Percentiles rank a stretch among this genome's conserved stretches.
phyloP scores from a whole-genome alignment of 64 coral and sea anemone species.

The Montipora capricornis region DNA sequence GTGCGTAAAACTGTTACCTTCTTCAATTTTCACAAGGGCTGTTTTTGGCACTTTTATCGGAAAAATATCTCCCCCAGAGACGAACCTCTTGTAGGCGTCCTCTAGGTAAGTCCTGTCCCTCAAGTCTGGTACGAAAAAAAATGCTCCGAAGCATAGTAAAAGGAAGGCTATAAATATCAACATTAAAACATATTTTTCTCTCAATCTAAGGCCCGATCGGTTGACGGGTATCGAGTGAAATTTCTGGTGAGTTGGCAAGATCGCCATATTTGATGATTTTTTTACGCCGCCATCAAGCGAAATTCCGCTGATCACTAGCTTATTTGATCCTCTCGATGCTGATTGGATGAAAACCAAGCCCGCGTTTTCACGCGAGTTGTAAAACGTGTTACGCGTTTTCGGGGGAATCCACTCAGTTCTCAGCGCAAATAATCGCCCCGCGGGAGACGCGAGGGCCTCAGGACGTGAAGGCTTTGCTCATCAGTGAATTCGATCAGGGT shows the following conservation, averaged over 20 bases:
- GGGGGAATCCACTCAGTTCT: no score
- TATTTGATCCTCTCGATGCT: not conserved
- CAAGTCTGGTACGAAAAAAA: conserved; percentile 98
- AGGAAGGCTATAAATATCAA: conserved; percentile 97
- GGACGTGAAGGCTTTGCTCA: no score
- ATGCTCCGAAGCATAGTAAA: conserved; percentile 95
- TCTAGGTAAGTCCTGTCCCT: conserved; percentile 79
- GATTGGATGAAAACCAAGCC: no score
- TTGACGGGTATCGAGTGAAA: conserved; percentile 79
- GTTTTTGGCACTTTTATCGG: conserved; percentile 85
- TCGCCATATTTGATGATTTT: conserved; percentile 55
- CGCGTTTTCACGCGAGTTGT: no score
- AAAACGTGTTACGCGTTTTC: no score
- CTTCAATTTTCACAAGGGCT: conserved; percentile 53
- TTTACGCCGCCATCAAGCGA: conserved; percentile 73
- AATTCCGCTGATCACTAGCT: conserved; percentile 28
- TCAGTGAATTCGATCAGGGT: no score
- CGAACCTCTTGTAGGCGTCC: conserved; percentile 88
- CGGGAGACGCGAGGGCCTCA: no score
- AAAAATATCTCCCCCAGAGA: conserved; percentile 61
- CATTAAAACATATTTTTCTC: conserved; percentile 98
- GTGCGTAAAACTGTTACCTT: conserved; percentile 48
- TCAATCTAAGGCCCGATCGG: conserved; percentile 88
- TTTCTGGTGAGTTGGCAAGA: conserved; percentile 95
- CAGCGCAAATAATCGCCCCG: no score